These are phyloP conservation scores for Acrossocheilus wenchowensis DNA, from an alignment of 2,797 vertebrate genomes.

Conservation along the genomic window DNA sequence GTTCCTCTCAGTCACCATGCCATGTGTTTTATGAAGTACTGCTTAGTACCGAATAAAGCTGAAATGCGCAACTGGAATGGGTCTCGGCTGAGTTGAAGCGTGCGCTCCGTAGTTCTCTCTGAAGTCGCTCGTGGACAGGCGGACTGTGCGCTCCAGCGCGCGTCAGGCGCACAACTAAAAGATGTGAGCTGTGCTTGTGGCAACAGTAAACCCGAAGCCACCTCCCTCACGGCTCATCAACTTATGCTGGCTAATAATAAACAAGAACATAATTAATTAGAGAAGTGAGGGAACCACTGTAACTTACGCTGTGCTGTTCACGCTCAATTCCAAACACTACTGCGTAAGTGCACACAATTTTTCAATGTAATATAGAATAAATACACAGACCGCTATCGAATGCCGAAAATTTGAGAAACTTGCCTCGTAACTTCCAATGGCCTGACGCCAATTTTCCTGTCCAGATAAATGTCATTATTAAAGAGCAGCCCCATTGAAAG, in stretches of 20 bases:
- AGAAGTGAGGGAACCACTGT: not conserved
- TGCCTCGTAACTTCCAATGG: not conserved
- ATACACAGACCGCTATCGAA: not conserved
- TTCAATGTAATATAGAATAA: not conserved
- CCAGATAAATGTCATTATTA: not conserved
- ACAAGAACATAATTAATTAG: not conserved
- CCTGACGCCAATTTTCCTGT: not conserved
- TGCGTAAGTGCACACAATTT: not conserved
- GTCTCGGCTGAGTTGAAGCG: not conserved
- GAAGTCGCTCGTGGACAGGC: not conserved
- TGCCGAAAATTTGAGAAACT: not conserved
- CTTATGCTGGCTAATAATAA: constrained; percentile 31
- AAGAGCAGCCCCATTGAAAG: not conserved
- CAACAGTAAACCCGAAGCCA: constrained; percentile 23
- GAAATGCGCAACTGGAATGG: not conserved
- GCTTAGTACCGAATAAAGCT: not conserved
- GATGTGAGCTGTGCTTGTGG: constrained; percentile 8
- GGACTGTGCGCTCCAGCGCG: not conserved
- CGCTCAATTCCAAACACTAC: not conserved
- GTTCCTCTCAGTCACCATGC: not conserved
- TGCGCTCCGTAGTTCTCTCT: constrained; percentile 5
- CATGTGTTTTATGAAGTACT: not conserved
- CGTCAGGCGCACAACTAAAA: constrained; percentile 11
- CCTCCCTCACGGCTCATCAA: constrained; percentile 33
- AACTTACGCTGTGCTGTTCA: not conserved